Evolutionary conservation across 2,113 vertebrate species (phyloP).

Genomic region (Xyrauchen texanus): DNA sequence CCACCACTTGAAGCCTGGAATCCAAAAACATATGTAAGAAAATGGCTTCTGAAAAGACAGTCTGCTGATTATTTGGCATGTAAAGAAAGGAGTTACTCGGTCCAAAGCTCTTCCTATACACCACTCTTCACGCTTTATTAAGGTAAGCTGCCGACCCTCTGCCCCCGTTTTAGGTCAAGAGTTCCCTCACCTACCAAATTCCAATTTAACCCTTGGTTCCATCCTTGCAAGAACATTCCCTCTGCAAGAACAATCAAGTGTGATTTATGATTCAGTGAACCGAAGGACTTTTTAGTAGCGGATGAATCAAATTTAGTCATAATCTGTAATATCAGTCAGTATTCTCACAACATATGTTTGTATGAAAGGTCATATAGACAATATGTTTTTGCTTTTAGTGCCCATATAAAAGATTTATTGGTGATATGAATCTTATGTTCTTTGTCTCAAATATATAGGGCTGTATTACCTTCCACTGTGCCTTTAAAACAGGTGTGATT

Average conservation of each 20-base stretch:
- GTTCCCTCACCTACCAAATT: too few relatives aligned
- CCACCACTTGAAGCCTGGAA: too few relatives aligned
- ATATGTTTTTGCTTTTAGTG: conserved; percentile 25
- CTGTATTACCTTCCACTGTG: neutral
- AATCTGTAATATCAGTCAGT: conserved; percentile 10
- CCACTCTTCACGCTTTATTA: too few relatives aligned
- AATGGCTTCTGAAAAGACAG: too few relatives aligned
- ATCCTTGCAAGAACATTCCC: neutral
- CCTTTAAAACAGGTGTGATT: conserved; percentile 43
- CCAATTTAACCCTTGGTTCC: too few relatives aligned
- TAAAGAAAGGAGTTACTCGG: too few relatives aligned
- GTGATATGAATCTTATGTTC: conserved; percentile 20
- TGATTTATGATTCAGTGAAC: conserved; percentile 19
- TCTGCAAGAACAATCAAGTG: too few relatives aligned
- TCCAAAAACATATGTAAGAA: too few relatives aligned
- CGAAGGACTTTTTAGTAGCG: neutral
- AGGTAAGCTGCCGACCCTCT: too few relatives aligned
- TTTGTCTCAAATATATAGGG: conserved; percentile 23
- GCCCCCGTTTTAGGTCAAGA: neutral
- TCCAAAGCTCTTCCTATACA: too few relatives aligned
- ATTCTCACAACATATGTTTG: neutral
- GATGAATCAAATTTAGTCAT: neutral
- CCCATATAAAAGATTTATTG: conserved; percentile 45
- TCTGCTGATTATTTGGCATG: too few relatives aligned
- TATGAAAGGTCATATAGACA: conserved; percentile 7